Conservation (phyloP, 2,888 invertebrate genomes). For the Theretra japonica region DNA sequence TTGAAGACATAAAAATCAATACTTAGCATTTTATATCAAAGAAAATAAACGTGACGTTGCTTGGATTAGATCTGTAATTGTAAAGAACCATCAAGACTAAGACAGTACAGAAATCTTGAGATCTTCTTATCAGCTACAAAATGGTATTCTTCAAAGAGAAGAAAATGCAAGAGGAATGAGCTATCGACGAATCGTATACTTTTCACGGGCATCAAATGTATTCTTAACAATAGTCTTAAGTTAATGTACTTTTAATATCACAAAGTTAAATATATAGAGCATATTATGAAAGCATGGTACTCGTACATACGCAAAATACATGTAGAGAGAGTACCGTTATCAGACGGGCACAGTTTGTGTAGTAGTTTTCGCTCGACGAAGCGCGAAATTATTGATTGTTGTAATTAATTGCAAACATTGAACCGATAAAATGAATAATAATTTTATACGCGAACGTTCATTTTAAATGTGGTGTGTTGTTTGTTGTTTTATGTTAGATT, state of each 20-base stretch:
- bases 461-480: slow-evolving; percentile 37
- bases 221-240: too few relatives aligned
- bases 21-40: too few relatives aligned
- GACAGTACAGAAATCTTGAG: too few relatives aligned
- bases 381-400: slow-evolving; percentile 78
- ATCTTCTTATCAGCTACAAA: too few relatives aligned
- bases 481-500: slow-evolving; percentile 12
- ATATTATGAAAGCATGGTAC: neutral
- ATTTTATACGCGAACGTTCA: slow-evolving; percentile 49
- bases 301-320: slow-evolving; percentile 7
- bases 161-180: too few relatives aligned
- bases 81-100: too few relatives aligned
- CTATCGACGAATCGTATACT: too few relatives aligned
- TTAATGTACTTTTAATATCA: neutral
- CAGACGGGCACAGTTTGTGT: slow-evolving; percentile 60
- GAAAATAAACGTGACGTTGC: too few relatives aligned
- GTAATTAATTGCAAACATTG: slow-evolving; percentile 78
- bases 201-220: too few relatives aligned
- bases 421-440: slow-evolving; percentile 65
- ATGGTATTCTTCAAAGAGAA: too few relatives aligned
- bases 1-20: too few relatives aligned
- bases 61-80: too few relatives aligned
- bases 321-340: slow-evolving; percentile 45
- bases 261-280: neutral
- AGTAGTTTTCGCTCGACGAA: slow-evolving; percentile 69